These are phyloP conservation scores for Lamellibrachia luymesi DNA, from an alignment of 1,140 invertebrate genomes.

Conservation along the genomic window DNA sequence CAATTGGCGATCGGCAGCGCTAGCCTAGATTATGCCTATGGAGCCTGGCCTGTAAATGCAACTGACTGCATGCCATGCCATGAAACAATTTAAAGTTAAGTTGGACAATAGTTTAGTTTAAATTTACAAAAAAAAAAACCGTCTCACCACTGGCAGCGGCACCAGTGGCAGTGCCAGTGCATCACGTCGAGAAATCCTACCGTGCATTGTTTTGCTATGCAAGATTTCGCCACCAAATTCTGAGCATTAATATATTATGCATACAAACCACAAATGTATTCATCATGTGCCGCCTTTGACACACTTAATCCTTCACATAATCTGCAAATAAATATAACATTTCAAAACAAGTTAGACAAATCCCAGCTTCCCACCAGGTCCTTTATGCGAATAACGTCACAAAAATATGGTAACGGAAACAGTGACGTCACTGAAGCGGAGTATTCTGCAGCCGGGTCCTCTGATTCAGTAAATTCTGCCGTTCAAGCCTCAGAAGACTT, in stretches of 20 bases:
- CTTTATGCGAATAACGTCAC: slow-evolving; percentile 4
- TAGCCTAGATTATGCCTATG: too few relatives aligned
- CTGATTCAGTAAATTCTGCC: not conserved
- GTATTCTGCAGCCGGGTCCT: not conserved
- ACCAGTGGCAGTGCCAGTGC: too few relatives aligned
- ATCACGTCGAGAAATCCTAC: not conserved
- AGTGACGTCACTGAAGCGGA: slow-evolving; percentile 1
- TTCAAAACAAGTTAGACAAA: not conserved
- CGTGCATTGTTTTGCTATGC: not conserved
- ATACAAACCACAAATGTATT: slow-evolving; percentile 5
- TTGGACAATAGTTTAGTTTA: not conserved
- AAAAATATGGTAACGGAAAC: slow-evolving; percentile 5
- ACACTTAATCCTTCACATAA: not conserved
- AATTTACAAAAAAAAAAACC: not conserved
- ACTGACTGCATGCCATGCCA: not conserved
- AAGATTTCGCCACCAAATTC: not conserved
- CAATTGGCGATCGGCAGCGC: too few relatives aligned
- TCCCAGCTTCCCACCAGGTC: not conserved
- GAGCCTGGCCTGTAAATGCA: not conserved
- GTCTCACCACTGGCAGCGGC: not conserved
- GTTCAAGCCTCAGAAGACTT: not conserved
- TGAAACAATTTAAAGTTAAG: not conserved
- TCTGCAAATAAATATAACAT: not conserved
- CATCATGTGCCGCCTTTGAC: not conserved
- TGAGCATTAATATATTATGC: not conserved